phyloP scores from a whole-genome alignment of 2,113 vertebrate species.

The Calypte anna region DNA sequence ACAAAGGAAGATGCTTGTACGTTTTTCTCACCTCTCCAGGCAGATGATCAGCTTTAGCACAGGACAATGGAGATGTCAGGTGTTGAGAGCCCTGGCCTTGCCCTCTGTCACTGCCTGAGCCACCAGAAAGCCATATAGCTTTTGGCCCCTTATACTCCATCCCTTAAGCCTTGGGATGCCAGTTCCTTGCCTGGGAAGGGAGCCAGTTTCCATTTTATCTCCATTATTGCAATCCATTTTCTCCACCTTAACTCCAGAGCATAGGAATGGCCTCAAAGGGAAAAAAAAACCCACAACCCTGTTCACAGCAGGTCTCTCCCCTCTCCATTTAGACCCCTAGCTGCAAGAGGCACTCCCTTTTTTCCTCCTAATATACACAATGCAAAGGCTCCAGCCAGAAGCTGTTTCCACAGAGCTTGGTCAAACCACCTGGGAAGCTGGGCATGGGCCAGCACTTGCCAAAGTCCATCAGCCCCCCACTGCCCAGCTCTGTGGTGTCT shows the following conservation, averaged over 20 bases:
- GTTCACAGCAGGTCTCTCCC: neutral
- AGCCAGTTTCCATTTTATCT: neutral
- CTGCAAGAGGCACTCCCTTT: neutral
- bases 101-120: neutral
- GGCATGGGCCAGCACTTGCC: neutral
- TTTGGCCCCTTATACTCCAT: neutral
- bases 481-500: neutral
- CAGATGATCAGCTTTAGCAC: neutral
- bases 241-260: neutral
- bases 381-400: neutral
- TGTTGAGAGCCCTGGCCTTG: neutral
- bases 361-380: neutral
- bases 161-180: neutral
- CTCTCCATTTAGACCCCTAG: neutral
- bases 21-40: neutral
- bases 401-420: neutral
- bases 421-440: neutral
- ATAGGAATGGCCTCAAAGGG: neutral
- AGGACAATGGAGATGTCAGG: neutral
- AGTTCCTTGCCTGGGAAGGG: neutral
- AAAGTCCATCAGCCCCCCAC: neutral
- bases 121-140: neutral
- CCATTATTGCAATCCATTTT: neutral
- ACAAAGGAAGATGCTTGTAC: neutral
- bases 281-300: neutral